These are phyloP conservation scores for Sisyra terminalis DNA, from an alignment of 2,888 invertebrate species.

Conservation along the genomic window DNA sequence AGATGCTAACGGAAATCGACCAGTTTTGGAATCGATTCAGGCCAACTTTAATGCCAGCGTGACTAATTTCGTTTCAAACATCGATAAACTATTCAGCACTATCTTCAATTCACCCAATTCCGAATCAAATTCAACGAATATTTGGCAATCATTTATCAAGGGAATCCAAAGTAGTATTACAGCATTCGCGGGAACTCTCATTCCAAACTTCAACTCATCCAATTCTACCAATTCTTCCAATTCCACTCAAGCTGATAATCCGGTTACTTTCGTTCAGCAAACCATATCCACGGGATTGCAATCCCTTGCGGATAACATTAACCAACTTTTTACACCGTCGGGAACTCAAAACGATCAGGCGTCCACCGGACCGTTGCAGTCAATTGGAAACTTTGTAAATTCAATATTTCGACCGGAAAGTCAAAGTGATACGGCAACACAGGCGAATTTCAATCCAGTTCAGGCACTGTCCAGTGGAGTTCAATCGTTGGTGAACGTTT, in stretches of 20 bases:
- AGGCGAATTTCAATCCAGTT: neutral
- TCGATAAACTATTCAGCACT: slow-evolving; percentile 5
- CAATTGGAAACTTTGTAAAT: no score
- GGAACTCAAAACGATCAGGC: neutral
- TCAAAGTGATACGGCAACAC: neutral
- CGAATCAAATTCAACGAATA: neutral
- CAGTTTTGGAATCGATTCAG: no score
- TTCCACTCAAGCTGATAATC: neutral
- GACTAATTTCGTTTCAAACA: neutral
- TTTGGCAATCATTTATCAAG: neutral
- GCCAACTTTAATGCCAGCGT: slow-evolving; percentile 7
- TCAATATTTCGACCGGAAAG: neutral
- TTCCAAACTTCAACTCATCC: no score
- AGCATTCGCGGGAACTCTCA: slow-evolving; percentile 1
- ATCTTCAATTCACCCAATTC: slow-evolving; percentile 6
- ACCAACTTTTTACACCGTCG: neutral
- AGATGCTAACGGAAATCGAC: no score
- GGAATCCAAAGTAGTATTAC: neutral
- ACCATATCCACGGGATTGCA: neutral
- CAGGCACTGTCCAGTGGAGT: neutral
- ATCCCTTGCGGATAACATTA: neutral
- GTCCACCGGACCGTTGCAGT: neutral
- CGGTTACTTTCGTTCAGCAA: neutral
- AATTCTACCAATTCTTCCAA: slow-evolving; percentile 1
- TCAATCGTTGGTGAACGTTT: no score